Conservation (phyloP, 2,797 vertebrate species). For the Holocentrus rufus region DNA sequence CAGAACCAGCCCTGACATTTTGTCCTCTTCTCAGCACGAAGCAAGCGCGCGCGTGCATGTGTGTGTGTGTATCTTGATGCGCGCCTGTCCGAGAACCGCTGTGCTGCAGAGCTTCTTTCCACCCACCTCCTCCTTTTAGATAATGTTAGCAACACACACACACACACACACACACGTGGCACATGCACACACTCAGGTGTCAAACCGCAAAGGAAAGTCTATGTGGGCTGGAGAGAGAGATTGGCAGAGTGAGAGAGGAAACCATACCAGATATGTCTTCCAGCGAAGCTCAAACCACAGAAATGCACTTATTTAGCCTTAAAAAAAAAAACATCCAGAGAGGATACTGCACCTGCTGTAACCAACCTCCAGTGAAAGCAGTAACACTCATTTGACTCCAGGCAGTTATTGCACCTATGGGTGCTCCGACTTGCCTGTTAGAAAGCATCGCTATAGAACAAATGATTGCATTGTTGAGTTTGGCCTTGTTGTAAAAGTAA, state of each 20-base stretch:
- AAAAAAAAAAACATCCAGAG: constrained; percentile 1
- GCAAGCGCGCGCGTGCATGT: constrained; percentile 19
- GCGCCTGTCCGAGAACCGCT: constrained; percentile 40
- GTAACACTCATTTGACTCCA: not conserved
- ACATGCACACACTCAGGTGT: constrained; percentile 69
- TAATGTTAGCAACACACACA: constrained; percentile 48
- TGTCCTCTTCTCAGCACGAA: constrained; percentile 62
- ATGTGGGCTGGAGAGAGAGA: constrained; percentile 56
- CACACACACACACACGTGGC: constrained; percentile 33
- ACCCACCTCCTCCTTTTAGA: constrained; percentile 74
- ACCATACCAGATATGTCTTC: constrained; percentile 17
- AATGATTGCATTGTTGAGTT: too few species aligned
- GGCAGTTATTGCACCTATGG: not conserved
- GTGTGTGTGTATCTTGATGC: constrained; percentile 2
- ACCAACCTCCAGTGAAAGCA: not conserved
- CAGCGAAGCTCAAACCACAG: constrained; percentile 36
- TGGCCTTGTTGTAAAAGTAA: too few species aligned
- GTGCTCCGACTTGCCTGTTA: not conserved
- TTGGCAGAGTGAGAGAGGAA: constrained; percentile 27
- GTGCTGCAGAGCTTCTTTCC: constrained; percentile 64
- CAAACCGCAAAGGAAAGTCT: constrained; percentile 67
- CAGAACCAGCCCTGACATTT: constrained; percentile 73
- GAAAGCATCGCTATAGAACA: not conserved
- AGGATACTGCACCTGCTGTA: not conserved
- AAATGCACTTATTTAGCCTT: not conserved